Base-by-base conservation (phyloP, 1,140 invertebrate species). In the Trichonephila clavata region DNA sequence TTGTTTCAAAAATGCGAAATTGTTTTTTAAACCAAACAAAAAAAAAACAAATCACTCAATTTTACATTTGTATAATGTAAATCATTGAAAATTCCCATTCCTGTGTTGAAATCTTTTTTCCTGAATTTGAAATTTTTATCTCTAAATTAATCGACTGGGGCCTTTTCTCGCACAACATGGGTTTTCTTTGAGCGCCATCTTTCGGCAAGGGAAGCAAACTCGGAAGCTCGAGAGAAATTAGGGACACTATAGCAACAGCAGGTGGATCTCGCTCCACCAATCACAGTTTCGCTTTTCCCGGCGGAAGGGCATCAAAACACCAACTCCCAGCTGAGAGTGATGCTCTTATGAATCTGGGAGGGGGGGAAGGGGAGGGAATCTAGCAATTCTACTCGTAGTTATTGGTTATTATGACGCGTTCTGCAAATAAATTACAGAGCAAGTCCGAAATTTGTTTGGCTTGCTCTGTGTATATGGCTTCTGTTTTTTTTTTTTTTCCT, bases 171-270 rank as follows among this genome's bases (percentile, higher is more conserved):
- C 32, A 39, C 32, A 1, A 39, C 32, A 39, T 39, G 0, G 32
- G 32, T 68, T 68, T 68, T 21, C 10, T 50, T 24, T 24, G 65
- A 68, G 65, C 65, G 65, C 65, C 65, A 68, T 21, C 65, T 68
- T 68, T 13, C 2, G 65, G 10, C 13, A 24, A 24, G 65, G 24
- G 24, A 68, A 68, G 71, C 6, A 77, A 39, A 39, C 71, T 14
- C 50, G 18, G 71, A 77, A 77, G 27, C 32, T 39, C 16, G 27
- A 77, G 32, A 63, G 50, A 3, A 4, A 77, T 77, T 27, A 5
- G 18, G 71, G 18, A 24, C 27, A 32, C 71, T 77, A 77, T 77
- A 77, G 71, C 71, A 77, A 77, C 71, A 77, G 71, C 71, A 77
- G 71, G 71, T 77, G 71, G 27, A 27, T 32, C 18, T 6, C 14